A percentile compares a stretch with the other conserved stretches of the same genome.
Evolutionary conservation across 2,797 vertebrate species (phyloP).

Genomic region (Nyctibius grandis): DNA sequence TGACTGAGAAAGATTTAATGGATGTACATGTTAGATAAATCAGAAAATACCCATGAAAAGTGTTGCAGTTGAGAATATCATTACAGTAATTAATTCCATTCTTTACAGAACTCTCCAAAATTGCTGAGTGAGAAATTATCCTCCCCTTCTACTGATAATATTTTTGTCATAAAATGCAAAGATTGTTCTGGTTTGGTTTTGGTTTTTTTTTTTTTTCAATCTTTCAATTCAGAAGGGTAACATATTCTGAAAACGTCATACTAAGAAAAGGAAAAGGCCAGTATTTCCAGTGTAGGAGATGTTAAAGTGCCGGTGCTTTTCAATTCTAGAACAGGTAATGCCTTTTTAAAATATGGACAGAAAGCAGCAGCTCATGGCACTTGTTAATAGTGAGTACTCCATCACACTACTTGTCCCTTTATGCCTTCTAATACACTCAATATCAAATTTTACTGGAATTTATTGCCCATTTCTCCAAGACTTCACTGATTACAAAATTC

Average conservation of each 20-base stretch:
- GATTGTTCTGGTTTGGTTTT: background rate
- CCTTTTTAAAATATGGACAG: background rate
- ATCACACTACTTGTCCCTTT: background rate
- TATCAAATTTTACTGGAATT: background rate
- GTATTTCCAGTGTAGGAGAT: background rate
- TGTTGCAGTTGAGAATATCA: background rate
- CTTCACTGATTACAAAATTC: background rate
- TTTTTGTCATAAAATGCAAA: background rate
- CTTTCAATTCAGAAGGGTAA: background rate
- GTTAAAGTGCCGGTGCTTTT: background rate
- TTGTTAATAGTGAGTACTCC: background rate
- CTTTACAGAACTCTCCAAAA: background rate
- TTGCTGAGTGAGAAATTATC: background rate
- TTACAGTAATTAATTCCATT: background rate
- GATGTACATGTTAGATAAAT: background rate
- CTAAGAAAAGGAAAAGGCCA: background rate
- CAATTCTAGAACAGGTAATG: background rate
- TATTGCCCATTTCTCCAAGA: background rate
- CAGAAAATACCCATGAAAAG: background rate
- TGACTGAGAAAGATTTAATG: background rate
- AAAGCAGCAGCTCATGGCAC: background rate
- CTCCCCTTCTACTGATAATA: background rate
- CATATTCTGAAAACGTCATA: background rate
- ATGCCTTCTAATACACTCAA: accelerated
- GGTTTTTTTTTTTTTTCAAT: background rate